These are phyloP conservation scores for Triops cancriformis DNA, from an alignment of 1,140 invertebrate species.

Conservation along the genomic window DNA sequence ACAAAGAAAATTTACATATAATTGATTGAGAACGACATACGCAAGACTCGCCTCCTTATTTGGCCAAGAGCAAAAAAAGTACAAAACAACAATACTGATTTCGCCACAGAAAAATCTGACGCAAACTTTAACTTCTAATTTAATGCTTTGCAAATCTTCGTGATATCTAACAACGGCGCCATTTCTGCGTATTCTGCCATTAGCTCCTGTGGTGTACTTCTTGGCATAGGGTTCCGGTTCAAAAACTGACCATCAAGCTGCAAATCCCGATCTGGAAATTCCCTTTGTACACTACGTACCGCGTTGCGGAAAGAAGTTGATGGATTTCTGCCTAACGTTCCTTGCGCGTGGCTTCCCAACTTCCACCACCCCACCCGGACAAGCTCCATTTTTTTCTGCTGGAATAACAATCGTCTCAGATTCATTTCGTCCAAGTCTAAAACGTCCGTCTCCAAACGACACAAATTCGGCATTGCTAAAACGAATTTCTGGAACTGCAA, in stretches of 20 bases:
- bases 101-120: neutral
- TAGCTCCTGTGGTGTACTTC: conserved; percentile 24
- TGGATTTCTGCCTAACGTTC: neutral
- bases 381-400: conserved; percentile 9
- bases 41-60: neutral
- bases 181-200: conserved; percentile 28
- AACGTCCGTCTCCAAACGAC: conserved; percentile 24
- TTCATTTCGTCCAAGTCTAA: conserved; percentile 22
- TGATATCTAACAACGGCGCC: conserved; percentile 24
- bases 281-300: neutral
- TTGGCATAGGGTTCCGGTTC: conserved; percentile 1
- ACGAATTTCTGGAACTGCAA: conserved; percentile 25
- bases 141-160: neutral
- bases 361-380: conserved; percentile 23
- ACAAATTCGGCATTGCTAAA: conserved; percentile 19
- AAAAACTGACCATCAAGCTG: conserved; percentile 24
- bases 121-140: neutral
- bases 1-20: conserved; percentile 1
- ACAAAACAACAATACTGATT: neutral
- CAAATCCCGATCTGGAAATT: conserved; percentile 16
- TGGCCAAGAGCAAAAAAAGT: neutral
- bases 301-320: neutral
- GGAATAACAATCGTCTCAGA: neutral
- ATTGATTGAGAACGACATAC: neutral
- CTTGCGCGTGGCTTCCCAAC: conserved; percentile 12